Base-by-base conservation (phyloP, 2,888 invertebrate genomes). In the Alloscopus bannaensis region DNA sequence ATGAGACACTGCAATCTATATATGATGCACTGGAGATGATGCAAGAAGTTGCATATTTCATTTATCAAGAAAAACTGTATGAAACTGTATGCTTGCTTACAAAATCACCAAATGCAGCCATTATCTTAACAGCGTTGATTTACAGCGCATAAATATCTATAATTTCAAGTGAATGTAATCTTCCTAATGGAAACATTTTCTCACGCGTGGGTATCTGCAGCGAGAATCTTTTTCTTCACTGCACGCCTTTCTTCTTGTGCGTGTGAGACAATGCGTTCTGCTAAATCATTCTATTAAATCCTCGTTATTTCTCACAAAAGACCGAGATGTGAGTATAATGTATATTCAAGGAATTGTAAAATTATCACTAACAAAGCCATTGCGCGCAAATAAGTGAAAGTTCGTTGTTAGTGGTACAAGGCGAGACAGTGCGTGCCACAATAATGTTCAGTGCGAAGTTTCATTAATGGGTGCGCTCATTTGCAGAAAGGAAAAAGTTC, bases 401-500 rank as follows among this genome's bases (percentile, higher is more conserved):
- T 36, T 36, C 36, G 13, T 36, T 36, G 8, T 36, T n/a, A n/a
- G n/a, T n/a, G n/a, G n/a, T n/a, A n/a, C n/a, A n/a, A n/a, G 36
- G 36, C 13, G 13, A 36, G 36, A 36, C 13, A 8, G 36, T 36
- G 13, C 36, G 36, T 13, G 36, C 36, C 36, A 36, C 8, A 6
- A 8, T 36, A 8, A 8, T 36, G n/a, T n/a, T n/a, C n/a, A n/a
- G n/a, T n/a, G n/a, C n/a, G n/a, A n/a, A 36, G 36, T 47, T 47
- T 47, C n/a, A 47, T 47, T 47, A 47, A 47, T 47, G 47, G 47
- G 4, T 47, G 4, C 6, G n/a, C 47, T 47, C 47, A 47, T 47
- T 47, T 13, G n/a, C 11, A 13, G n/a, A 47, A 6, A n/a, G 47
- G n/a, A 18, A 47, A 36, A 36, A 36, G 36, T 36, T 36, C n/a